Conservation (phyloP, 1,140 invertebrate species). For the Chelonus insularis region DNA sequence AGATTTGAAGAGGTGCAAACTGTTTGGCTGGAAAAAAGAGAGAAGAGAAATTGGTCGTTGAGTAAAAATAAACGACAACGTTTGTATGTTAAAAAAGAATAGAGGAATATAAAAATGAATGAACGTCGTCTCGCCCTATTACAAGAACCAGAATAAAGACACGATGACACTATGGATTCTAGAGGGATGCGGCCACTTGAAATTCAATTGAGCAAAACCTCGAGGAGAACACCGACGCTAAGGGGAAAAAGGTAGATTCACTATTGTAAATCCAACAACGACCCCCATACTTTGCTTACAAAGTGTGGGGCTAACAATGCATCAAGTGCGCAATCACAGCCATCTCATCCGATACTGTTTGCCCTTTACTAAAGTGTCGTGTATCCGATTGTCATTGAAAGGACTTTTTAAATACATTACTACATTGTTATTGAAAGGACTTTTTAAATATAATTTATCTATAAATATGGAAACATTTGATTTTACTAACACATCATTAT, state of each 20-base stretch:
- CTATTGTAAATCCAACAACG: constrained; percentile 55
- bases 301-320: constrained; percentile 58
- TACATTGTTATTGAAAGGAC: too few species aligned
- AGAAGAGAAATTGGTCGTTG: constrained; percentile 13
- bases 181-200: constrained; percentile 62
- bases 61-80: constrained; percentile 12
- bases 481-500: too few species aligned
- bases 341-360: constrained; percentile 63
- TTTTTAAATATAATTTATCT: too few species aligned
- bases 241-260: constrained; percentile 26
- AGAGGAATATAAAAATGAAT: background rate
- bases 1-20: background rate
- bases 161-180: constrained; percentile 43
- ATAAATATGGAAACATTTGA: too few species aligned
- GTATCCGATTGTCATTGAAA: constrained; percentile 32
- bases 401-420: background rate
- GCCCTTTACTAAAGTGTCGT: constrained; percentile 53
- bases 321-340: constrained; percentile 62
- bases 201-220: constrained; percentile 52
- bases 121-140: background rate
- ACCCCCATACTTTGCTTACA: constrained; percentile 59
- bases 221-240: constrained; percentile 21
- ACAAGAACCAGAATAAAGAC: constrained; percentile 43
- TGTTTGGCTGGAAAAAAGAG: background rate
- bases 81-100: constrained; percentile 8